phyloP scores from a whole-genome alignment of 2,113 vertebrate species.

The Tragelaphus scriptus region DNA sequence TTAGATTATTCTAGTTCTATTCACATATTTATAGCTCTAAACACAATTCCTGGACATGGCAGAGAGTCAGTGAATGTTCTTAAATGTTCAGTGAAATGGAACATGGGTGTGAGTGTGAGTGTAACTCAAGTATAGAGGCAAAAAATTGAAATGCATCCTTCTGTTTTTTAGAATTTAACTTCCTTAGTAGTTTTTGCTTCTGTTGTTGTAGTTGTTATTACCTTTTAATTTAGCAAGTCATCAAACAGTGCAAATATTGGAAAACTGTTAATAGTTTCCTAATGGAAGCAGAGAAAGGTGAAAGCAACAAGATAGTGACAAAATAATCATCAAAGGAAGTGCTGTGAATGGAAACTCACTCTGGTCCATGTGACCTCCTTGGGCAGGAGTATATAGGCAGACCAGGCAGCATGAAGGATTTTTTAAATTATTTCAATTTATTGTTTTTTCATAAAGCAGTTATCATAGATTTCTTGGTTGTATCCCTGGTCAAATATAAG shows the following conservation, averaged over 20 bases:
- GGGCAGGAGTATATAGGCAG: neutral
- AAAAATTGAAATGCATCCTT: neutral
- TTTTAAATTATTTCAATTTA: neutral
- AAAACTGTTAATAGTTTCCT: neutral
- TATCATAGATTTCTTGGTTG: neutral
- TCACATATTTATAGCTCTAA: neutral
- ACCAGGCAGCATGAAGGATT: neutral
- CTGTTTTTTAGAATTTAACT: slow-evolving; percentile 11
- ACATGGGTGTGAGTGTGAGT: neutral
- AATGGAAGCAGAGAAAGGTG: neutral
- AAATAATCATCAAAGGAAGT: neutral
- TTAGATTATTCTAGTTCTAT: neutral
- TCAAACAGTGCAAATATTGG: neutral
- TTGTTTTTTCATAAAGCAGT: neutral
- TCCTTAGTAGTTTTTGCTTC: neutral
- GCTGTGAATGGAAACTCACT: neutral
- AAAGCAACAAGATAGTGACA: neutral
- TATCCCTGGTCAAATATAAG: neutral
- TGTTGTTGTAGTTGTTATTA: neutral
- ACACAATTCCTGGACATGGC: neutral
- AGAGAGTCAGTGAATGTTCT: neutral
- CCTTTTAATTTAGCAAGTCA: neutral
- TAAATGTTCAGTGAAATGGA: neutral
- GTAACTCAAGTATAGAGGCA: neutral
- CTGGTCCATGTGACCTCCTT: neutral